Base-by-base conservation (phyloP, 2,888 invertebrate species). In the Aricia artaxerxes region DNA sequence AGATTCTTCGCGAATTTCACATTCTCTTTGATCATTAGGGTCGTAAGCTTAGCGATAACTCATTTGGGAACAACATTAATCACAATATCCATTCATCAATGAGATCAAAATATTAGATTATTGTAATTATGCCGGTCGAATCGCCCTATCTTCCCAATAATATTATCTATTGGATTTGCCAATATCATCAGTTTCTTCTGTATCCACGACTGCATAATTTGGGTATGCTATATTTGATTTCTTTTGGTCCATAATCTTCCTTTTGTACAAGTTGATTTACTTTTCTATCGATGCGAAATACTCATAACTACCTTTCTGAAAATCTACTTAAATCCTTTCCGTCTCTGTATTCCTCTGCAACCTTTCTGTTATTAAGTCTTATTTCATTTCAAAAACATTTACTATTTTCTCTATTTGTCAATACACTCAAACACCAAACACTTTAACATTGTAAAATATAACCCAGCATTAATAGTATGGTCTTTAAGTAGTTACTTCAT, bases 61-160 rank as follows among this genome's bases (percentile, higher is more conserved):
- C 75, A 75, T 31, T 49, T 44, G 44, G 75, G 44, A 75, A n/a
- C 76, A 53, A 76, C 76, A 76, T 76, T 76, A 76, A 76, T 76
- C 76, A 73, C 44, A 40, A 76, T 31, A 57, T 13, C 76, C 76
- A 76, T 76, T 76, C 76, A 76, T 76, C 76, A 76, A 76, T 76
- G 76, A 57, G 76, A 76, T 76, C 76, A 53, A 53, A 76, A 76
- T 76, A 76, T 53, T 53, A 57, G 76, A 76, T 76, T 57, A 57
- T 57, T 53, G 53, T 76, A 76, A 76, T 76, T 57, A 57, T 53
- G 53, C 31, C 76, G 31, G 24, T 53, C 64, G 35, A 38, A 38
- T 69, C 38, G 69, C 13, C 69, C 69, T 69, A 69, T 35, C 69
- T 69, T 69, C 6, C 16, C 16, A 69, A 38, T 69, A 69, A 16